Evolutionary conservation across 2,113 vertebrate species (phyloP).

Genomic region (Danio rerio): GRCz12tu NC_133191.1:37589001-37589500

Average conservation of each 20-base stretch:
- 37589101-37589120: not conserved
- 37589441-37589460: slow-evolving; percentile 57
- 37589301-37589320: slow-evolving; percentile 45
- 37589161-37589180: not conserved
- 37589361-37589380: slow-evolving; percentile 40
- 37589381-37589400: slow-evolving; percentile 45
- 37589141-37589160: not conserved
- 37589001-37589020: not conserved
- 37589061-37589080: not conserved
- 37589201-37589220: slow-evolving; percentile 12
- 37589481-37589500: slow-evolving; percentile 45
- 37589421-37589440: slow-evolving; percentile 31
- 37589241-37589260: slow-evolving; percentile 33
- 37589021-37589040: not conserved
- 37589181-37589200: not conserved
- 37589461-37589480: slow-evolving; percentile 52
- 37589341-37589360: slow-evolving; percentile 50
- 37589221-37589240: slow-evolving; percentile 33
- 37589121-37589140: not conserved
- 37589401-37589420: slow-evolving; percentile 61
- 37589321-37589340: slow-evolving; percentile 45
- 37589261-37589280: slow-evolving; percentile 51
- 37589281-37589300: slow-evolving; percentile 32
- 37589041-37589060: not conserved
- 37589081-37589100: too few relatives aligned